Evolutionary conservation across 2,113 vertebrate species (phyloP).

Genomic region (Vicugna pacos): DNA sequence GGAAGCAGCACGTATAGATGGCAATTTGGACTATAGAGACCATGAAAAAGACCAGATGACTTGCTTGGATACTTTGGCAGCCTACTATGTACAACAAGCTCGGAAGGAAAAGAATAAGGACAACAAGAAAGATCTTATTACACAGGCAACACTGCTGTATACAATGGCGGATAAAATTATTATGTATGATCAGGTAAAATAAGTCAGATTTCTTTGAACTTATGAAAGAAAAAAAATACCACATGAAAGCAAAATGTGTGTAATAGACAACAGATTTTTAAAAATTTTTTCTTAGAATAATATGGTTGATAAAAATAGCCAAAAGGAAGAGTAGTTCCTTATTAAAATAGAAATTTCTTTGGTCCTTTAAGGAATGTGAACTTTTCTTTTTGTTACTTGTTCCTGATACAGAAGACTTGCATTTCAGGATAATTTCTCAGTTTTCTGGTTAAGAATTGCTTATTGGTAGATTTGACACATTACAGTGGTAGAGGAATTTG

Average conservation of each 20-base stretch:
- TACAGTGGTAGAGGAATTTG: slow-evolving; percentile 10
- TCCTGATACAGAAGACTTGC: slow-evolving; percentile 9
- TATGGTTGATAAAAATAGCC: background rate
- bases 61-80: slow-evolving; percentile 97
- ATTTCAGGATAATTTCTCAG: slow-evolving; percentile 47
- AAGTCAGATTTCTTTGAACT: background rate
- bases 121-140: slow-evolving; percentile 99
- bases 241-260: slow-evolving; percentile 44
- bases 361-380: slow-evolving; percentile 45
- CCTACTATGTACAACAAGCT: slow-evolving; percentile 99
- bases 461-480: background rate
- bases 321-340: background rate
- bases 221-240: slow-evolving; percentile 19
- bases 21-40: slow-evolving; percentile 98
- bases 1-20: slow-evolving; percentile 98
- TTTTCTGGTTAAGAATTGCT: slow-evolving; percentile 46
- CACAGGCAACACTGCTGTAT: slow-evolving; percentile 97
- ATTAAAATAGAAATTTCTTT: slow-evolving; percentile 51
- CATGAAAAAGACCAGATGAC: slow-evolving; percentile 99
- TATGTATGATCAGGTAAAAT: slow-evolving; percentile 98
- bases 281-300: slow-evolving; percentile 44
- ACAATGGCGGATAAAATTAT: slow-evolving; percentile 99
- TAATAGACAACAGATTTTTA: slow-evolving; percentile 19
- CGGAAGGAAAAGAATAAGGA: slow-evolving; percentile 99
- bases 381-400: slow-evolving; percentile 7